Base-by-base conservation (phyloP, 2,797 vertebrate species). In the Gastrophryne carolinensis region DNA sequence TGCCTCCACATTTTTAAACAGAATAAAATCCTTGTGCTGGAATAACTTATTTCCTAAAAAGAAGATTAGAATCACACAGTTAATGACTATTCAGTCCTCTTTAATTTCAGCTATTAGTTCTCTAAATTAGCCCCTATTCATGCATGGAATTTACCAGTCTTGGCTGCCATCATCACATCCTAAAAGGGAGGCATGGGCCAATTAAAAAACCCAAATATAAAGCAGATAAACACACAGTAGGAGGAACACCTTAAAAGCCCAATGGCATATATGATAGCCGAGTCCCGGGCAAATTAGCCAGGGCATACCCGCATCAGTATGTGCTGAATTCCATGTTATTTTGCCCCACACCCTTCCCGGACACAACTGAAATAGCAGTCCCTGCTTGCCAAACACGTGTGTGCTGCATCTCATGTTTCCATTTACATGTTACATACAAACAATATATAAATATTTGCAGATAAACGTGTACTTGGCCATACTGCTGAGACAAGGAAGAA, bases 351-450 rank as follows among this genome's bases (percentile, higher is more conserved):
- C 27, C 0, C 12, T 23, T 54, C 53, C 50, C n/a, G 44, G 1
- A n/a, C 5, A 27, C 0, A 2, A 54, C 30, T 56, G 5, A 30
- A 66, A 19, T 27, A 21, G 23, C 53, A 61, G 13, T 37, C 19
- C 41, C 32, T 47, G 44, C 41, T 47, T 23, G 44, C 35, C 12
- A 23, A 27, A 10, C 58, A 35, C 24, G 32, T 12, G 47, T 17
- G 37, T 30, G 32, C 58, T 37, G 50, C 52, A 41, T 23, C 49
- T 4, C 21, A 17, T 34, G 47, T 56, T 26, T 35, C 53, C 49
- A 64, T 71, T 72, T 58, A 71, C 75, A 78, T 39, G 30, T 70
- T 70, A 70, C 49, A 71, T 64, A 72, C 39, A 67, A 74, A 74
- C 15, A 57, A 64, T 41, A 49, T 77, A 78, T 70, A 78, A 78